These are phyloP conservation scores for Hypocryptadius cinnamomeus DNA, from an alignment of 2,113 vertebrate genomes.

Conservation along the genomic window DNA sequence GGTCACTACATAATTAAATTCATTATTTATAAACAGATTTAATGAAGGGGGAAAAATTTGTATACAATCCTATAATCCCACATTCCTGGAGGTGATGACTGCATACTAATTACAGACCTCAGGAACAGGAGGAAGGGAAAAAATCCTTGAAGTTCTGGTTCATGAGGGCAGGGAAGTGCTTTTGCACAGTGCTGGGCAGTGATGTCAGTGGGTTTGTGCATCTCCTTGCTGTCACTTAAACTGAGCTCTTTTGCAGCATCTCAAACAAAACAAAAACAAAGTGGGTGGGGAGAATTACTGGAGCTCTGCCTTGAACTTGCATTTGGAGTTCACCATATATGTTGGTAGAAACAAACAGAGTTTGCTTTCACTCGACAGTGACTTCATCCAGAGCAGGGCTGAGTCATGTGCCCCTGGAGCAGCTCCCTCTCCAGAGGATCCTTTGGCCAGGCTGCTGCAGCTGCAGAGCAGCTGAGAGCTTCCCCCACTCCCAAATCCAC, in stretches of 20 bases:
- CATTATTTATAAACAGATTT: not conserved
- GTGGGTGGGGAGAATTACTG: not conserved
- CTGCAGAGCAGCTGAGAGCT: not conserved
- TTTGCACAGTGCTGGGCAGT: not conserved
- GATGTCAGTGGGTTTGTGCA: not conserved
- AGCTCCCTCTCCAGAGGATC: not conserved
- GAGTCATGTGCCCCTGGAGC: slow-evolving; percentile 43
- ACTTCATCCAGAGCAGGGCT: slow-evolving; percentile 54
- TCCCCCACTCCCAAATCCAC: not conserved
- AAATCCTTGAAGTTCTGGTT: not conserved
- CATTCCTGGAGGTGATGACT: not conserved
- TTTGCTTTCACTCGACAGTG: slow-evolving; percentile 44
- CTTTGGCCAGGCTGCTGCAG: not conserved
- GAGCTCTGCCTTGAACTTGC: not conserved
- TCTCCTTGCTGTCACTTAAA: not conserved
- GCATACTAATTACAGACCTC: not conserved
- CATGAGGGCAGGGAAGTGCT: not conserved
- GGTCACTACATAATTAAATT: not conserved
- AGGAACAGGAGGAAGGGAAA: not conserved
- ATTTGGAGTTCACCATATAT: not conserved
- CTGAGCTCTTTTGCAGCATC: not conserved
- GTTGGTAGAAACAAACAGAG: slow-evolving; percentile 1
- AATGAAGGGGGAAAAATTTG: not conserved
- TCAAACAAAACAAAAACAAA: not conserved
- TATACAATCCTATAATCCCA: rapidly evolving